Evolutionary conservation across 2,797 vertebrate species (phyloP).

Genomic region (Botia almorhae): DNA sequence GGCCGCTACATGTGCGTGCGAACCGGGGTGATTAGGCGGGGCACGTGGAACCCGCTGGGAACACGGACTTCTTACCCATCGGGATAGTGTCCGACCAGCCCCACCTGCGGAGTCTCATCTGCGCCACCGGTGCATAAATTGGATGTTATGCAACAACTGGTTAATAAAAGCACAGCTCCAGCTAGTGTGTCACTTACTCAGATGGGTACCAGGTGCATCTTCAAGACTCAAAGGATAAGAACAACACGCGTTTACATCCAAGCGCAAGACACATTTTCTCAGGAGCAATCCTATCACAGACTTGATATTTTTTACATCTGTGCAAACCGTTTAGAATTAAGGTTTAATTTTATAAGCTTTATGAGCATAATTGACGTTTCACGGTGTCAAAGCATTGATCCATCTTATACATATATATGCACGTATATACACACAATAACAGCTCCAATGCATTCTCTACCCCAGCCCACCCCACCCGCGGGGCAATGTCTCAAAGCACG

Average conservation of each 20-base stretch:
- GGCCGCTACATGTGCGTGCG: slow-evolving; percentile 23
- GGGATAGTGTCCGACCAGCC: slow-evolving; percentile 18
- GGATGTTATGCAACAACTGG: slow-evolving; percentile 43
- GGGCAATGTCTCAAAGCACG: slow-evolving; percentile 70
- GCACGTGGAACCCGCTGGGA: slow-evolving; percentile 21
- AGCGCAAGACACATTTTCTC: not conserved
- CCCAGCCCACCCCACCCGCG: slow-evolving; percentile 45
- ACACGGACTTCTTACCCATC: not conserved
- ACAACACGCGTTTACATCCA: not conserved
- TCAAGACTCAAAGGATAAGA: not conserved
- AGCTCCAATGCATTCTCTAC: slow-evolving; percentile 46
- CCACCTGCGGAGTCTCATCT: slow-evolving; percentile 39
- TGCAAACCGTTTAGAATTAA: too few relatives aligned
- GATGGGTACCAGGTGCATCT: slow-evolving; percentile 15
- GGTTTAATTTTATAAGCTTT: not conserved
- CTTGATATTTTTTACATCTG: too few relatives aligned
- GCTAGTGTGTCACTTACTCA: not conserved
- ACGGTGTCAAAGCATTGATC: slow-evolving; percentile 1
- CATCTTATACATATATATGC: not conserved
- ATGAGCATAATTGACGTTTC: not conserved
- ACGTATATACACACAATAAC: slow-evolving; percentile 13
- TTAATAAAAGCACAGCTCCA: slow-evolving; percentile 41
- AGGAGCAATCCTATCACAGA: not conserved
- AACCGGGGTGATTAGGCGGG: slow-evolving; percentile 7
- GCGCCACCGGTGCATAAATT: slow-evolving; percentile 38